Base-by-base conservation (phyloP, 2,113 vertebrate genomes). In the Orientallactaga bullata region DNA sequence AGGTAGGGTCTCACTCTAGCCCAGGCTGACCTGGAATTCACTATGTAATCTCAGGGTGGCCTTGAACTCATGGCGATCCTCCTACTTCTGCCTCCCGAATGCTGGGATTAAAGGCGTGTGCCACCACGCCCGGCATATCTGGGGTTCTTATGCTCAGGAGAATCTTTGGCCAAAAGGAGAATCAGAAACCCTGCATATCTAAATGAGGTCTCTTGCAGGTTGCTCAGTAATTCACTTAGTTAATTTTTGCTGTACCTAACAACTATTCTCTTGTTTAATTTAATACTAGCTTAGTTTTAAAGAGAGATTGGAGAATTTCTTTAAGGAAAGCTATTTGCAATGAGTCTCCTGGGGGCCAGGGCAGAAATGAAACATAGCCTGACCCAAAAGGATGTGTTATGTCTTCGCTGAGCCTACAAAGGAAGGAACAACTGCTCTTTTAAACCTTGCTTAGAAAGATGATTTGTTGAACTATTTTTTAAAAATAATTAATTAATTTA, bases 371-470 rank as follows among this genome's bases (percentile, higher is more conserved):
- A 72, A 60, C 84, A 91, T 58, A 61, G 11, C 60, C n/a, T 95
- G 92, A 95, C 93, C 93, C 82, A 73, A 86, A 73, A 97, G 88
- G 88, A 90, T 93, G 5, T 92, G 35, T 95, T 92, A 90, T 83
- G 37, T 74, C 82, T 86, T 95, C 55, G 35, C 7, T 28, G 81
- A 83, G 51, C 78, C 83, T 72, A 47, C 24, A 60, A 47, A 92
- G 26, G 76, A 79, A 92, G 37, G 78, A 74, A 80, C 90, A 88
- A 90, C 94, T 83, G 79, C 95, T 95, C 78, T 93, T 96, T 93
- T 93, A 93, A 47, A 65, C 65, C 74, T 65, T 23, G 13, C 94
- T 95, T 90, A 93, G 85, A 88, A 86, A 84, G 88, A 93, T 73
- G 93, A 39, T 93, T 78, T 95, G 83, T 65, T 95, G 82, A 37